Evolutionary conservation across 2,797 vertebrate genomes (phyloP).

Genomic region (Propithecus deckenii): DNA sequence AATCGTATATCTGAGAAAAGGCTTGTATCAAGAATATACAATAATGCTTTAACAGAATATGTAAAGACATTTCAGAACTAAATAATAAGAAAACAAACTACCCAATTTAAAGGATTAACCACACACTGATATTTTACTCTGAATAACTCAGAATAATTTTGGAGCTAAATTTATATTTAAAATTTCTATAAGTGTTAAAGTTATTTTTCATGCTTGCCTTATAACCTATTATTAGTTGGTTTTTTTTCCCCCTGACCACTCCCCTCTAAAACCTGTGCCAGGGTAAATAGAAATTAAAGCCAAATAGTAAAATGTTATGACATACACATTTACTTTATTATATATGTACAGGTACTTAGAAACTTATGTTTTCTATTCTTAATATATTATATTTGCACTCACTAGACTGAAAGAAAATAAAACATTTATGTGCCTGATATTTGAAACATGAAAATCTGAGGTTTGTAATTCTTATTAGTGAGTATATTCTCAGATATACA

Average conservation of each 20-base stretch:
- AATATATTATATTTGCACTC: background rate
- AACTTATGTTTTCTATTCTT: background rate
- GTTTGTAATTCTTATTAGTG: background rate
- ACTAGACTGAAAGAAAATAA: background rate
- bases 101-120: background rate
- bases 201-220: background rate
- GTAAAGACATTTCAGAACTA: background rate
- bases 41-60: background rate
- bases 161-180: background rate
- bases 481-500: background rate
- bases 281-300: background rate
- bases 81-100: background rate
- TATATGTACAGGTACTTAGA: background rate
- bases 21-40: background rate
- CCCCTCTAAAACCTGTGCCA: background rate
- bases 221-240: background rate
- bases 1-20: background rate
- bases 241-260: background rate
- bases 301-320: background rate
- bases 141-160: background rate
- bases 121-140: background rate
- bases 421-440: background rate
- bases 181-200: background rate
- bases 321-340: background rate
- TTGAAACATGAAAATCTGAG: background rate